Evolutionary conservation across 2,797 vertebrate species (phyloP).

Genomic region (Pampus argenteus): DNA sequence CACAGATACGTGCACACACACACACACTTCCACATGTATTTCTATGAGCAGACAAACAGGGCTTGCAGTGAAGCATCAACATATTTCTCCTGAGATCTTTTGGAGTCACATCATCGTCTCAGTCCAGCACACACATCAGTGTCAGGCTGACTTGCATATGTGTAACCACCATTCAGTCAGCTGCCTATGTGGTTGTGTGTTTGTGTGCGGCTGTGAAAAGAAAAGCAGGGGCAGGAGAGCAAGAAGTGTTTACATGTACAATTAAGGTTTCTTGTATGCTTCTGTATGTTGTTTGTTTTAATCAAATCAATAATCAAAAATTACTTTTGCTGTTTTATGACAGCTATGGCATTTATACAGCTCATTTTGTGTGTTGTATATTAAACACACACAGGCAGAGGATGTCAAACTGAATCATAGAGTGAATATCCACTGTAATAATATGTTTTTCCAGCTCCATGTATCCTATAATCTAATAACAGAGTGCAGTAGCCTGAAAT

Average conservation of each 20-base stretch:
- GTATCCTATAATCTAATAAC: not conserved
- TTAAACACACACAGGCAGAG: conserved; percentile 2
- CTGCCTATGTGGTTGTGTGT: conserved; percentile 17
- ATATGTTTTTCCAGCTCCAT: not conserved
- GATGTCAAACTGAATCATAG: not conserved
- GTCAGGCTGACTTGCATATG: conserved; percentile 37
- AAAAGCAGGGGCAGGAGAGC: conserved; percentile 1
- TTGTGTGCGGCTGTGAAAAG: not conserved
- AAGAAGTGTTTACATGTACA: conserved; percentile 9
- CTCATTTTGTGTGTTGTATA: conserved; percentile 2
- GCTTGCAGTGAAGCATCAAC: conserved; percentile 41
- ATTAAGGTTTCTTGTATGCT: not conserved
- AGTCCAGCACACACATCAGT: conserved; percentile 65
- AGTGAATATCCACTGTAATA: not conserved
- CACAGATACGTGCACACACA: too few species aligned
- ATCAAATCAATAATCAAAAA: too few species aligned
- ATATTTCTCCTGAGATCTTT: conserved; percentile 71
- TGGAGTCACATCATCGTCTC: conserved; percentile 57
- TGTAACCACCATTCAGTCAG: conserved; percentile 32
- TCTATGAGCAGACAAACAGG: conserved; percentile 38
- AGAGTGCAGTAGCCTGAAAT: too few species aligned
- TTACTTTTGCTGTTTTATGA: not conserved
- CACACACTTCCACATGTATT: not conserved
- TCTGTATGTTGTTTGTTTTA: too few species aligned
- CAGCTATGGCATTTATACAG: too few species aligned